phyloP scores from a whole-genome alignment of 2,888 invertebrate species.

The Drosophila mimica region DNA sequence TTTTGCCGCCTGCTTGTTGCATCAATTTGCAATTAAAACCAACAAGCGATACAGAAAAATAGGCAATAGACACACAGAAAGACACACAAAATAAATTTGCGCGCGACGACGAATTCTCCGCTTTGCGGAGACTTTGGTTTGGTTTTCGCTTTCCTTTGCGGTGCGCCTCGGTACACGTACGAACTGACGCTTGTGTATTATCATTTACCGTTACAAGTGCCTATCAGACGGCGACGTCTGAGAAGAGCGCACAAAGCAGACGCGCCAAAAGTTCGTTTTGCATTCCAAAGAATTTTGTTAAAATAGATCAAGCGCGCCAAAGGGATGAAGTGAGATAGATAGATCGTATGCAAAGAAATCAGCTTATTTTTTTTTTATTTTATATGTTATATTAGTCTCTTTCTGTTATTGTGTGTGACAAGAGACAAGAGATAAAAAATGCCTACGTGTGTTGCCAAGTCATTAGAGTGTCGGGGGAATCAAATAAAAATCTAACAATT shows the following conservation, averaged over 20 bases:
- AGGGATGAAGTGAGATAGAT: not conserved
- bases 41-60: not conserved
- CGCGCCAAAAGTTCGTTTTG: conserved; percentile 1
- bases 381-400: not conserved
- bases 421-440: not conserved
- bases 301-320: conserved; percentile 1
- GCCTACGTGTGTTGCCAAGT: conserved; percentile 27
- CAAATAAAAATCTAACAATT: conserved; percentile 41
- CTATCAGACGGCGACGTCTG: not conserved
- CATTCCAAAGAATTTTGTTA: not conserved
- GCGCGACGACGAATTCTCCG: not conserved
- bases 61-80: not conserved
- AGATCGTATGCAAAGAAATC: conserved; percentile 3
- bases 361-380: conserved; percentile 1
- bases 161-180: not conserved
- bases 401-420: not conserved
- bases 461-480: conserved; percentile 14
- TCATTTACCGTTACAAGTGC: conserved; percentile 12
- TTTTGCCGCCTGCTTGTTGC: not conserved
- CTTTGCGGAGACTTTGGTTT: not conserved
- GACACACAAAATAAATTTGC: not conserved
- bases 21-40: not conserved
- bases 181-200: not conserved
- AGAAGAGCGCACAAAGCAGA: conserved; percentile 1
- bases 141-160: conserved; percentile 13